Base-by-base conservation (phyloP, 2,888 invertebrate species). In the Cheilosia scutellata region DNA sequence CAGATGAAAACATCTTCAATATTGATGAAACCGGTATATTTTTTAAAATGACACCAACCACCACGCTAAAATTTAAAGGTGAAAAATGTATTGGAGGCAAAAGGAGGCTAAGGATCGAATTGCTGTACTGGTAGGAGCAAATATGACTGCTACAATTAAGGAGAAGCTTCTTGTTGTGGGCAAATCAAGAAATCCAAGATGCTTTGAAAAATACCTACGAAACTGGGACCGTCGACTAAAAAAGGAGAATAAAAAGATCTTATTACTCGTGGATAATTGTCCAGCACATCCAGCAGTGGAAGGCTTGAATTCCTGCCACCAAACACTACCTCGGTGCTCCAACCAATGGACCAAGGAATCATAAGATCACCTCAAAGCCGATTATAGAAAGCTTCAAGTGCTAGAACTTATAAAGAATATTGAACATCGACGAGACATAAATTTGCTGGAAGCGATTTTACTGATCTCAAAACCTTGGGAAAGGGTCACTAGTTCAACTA, bases 191-290 rank as follows among this genome's bases (percentile, higher is more conserved):
- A 57, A 20, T 6, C 33, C 33, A 3, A 20, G 33, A 57, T 33
- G 33, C 11, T 33, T n/a, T 57, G 6, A 33, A 37, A 57, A 57
- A 37, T 16, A 20, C 20, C 27, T 60, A 13, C 58, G 58, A 60
- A 60, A 42, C 40, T 60, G 58, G 37, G 58, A 60, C 29, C 29
- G 29, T 11, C 53, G 27, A 29, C 29, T 53, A 13, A 53, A 37
- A 60, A 60, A 60, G 5, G 40, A 42, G 13, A 42, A 27, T 25
- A 40, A 60, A 42, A 60, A 40, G 11, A 42, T 27, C 6, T 42
- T 60, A 60, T 42, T 60, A 40, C 58, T 60, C 58, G 40, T 25
- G 58, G 42, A 42, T 60, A 60, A 60, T 60, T 60, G 40, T 58
- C 29, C 53, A 29, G 53, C 53, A 53, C 53, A 53, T 53, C n/a